Evolutionary conservation across 2,113 vertebrate genomes (phyloP), one percentile per base, ranked within the genome.

Genomic region (Eubucco bourcierii): DNA sequence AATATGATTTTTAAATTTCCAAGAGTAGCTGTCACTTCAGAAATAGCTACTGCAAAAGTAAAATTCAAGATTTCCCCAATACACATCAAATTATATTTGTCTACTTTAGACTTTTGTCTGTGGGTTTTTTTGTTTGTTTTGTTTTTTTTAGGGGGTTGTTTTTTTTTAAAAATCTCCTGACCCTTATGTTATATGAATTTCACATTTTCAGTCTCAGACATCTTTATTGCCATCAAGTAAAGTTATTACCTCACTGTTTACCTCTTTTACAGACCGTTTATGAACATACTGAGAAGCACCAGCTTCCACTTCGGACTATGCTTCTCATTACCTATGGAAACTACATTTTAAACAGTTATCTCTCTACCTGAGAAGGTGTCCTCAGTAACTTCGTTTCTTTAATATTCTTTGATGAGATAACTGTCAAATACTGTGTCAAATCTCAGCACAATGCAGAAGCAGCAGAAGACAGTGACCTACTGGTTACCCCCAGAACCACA

Each of bases 11-110:
- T 70, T 34, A 2, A 52, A 65, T 72, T 84, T 10, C 28, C 81
- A 15, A 72, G 23, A 60, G 39, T 13, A 88, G 47, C 3, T 81
- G 8, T 56, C 2, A 24, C 37, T 89, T 94, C 34, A 89, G 55
- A 92, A 89, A 73, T 7, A 19, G 7, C 3, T 70, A 50, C 31
- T 61, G 12, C 64, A 79, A n/a, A 79, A 79, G 24, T 14, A 79
- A 27, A 50, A 25, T 21, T 15, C 56, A 5, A 17, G 2, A 5
- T 34, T 64, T 15, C 1, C 8, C 11, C 7, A 0, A 2, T 2
- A 10, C 29, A 6, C 7, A 50, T 76, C 15, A 70, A 70, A 66
- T 84, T 44, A 63, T 0, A 3, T 79, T 76, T 80, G 3, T n/a
- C 76, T 56, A n/a, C 2, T 47, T 75, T 19, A 27, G 5, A 39